Evolutionary conservation across 2,797 vertebrate species (phyloP).

Genomic region (Aphelocoma californica): DNA sequence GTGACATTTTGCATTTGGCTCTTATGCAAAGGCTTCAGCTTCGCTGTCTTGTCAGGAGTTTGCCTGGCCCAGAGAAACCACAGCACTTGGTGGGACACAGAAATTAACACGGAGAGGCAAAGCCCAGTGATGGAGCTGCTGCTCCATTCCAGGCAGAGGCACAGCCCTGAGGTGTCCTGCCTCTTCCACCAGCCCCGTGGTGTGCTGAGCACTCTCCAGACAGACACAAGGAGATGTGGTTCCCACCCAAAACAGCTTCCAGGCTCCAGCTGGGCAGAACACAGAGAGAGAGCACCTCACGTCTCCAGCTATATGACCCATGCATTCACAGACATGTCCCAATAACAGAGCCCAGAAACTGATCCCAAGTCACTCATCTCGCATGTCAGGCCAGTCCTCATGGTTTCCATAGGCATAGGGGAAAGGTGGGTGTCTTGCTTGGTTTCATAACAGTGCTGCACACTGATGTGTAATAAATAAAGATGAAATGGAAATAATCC

Average conservation of each 20-base stretch:
- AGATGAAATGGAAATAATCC: conserved; percentile 53
- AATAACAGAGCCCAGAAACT: conserved; percentile 13
- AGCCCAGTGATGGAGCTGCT: background rate
- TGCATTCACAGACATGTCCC: background rate
- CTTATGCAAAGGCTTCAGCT: background rate
- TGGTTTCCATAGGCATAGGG: conserved; percentile 10
- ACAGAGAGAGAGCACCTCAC: background rate
- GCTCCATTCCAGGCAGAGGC: background rate
- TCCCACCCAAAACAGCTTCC: conserved; percentile 34
- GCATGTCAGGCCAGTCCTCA: background rate
- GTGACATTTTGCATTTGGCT: background rate
- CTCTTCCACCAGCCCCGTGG: background rate
- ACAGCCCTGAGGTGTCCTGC: background rate
- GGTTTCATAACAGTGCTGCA: conserved; percentile 33
- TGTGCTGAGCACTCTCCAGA: background rate
- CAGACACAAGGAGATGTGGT: background rate
- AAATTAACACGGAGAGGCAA: background rate
- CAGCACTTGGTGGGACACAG: background rate
- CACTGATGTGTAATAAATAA: conserved; percentile 28
- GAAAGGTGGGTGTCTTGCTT: conserved; percentile 46
- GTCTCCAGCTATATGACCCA: background rate
- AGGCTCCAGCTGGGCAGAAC: conserved; percentile 17
- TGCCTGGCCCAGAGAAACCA: background rate
- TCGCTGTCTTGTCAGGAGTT: background rate
- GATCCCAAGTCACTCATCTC: conserved; percentile 44